Percentiles rank a stretch among this genome's conserved stretches.
Conservation (phyloP, 1,140 invertebrate species). For the Ceratitis capitata region DNA sequence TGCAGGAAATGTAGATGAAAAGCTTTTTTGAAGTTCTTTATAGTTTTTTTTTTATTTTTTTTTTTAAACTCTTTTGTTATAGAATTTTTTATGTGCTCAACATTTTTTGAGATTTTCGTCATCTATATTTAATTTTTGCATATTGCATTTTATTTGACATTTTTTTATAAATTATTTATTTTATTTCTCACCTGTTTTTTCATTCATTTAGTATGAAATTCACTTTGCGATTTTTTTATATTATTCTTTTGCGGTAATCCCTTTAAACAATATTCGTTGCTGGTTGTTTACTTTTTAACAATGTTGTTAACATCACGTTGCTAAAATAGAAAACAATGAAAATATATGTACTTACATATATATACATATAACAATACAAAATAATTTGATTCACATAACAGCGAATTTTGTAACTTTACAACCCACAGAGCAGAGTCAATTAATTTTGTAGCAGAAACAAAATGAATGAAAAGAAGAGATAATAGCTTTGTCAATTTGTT, state of each 20-base stretch:
- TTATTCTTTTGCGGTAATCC: not conserved
- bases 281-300: not conserved
- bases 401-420: not conserved
- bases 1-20: not conserved
- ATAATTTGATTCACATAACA: not conserved
- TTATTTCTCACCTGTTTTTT: not conserved
- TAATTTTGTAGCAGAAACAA: not conserved
- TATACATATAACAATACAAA: too few relatives aligned
- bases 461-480: not conserved
- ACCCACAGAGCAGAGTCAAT: not conserved
- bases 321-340: not conserved
- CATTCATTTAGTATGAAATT: not conserved
- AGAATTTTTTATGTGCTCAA: not conserved
- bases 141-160: not conserved
- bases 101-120: not conserved
- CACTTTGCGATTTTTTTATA: not conserved
- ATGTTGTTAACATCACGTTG: not conserved
- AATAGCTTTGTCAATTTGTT: not conserved
- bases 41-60: not conserved
- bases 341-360: too few relatives aligned
- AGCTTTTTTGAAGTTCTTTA: not conserved
- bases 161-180: not conserved
- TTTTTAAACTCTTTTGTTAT: not conserved
- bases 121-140: not conserved
- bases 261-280: not conserved